Percentiles rank a stretch among this genome's conserved stretches.
These are phyloP conservation scores for Gorsachius magnificus DNA, from an alignment of 2,797 vertebrate genomes.

Conservation along the genomic window DNA sequence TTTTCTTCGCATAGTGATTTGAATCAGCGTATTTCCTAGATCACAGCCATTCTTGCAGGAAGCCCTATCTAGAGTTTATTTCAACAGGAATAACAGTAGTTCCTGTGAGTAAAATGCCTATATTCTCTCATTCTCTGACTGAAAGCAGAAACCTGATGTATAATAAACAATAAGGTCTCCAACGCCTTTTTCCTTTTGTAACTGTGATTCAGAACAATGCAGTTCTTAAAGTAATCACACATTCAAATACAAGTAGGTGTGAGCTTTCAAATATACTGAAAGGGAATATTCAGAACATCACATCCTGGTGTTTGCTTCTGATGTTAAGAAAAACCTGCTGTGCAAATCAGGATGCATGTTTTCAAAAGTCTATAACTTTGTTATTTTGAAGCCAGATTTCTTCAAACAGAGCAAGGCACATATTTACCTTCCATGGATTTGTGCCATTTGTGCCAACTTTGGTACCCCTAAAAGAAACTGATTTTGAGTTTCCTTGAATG, in stretches of 20 bases:
- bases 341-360: slow-evolving; percentile 43
- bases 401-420: slow-evolving; percentile 60
- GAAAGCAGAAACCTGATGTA: slow-evolving; percentile 27
- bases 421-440: slow-evolving; percentile 50
- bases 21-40: background rate
- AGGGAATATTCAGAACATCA: slow-evolving; percentile 62
- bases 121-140: background rate
- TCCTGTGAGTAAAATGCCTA: background rate
- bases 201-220: slow-evolving; percentile 31
- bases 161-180: slow-evolving; percentile 24
- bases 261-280: slow-evolving; percentile 52
- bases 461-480: slow-evolving; percentile 46
- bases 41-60: background rate
- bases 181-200: background rate
- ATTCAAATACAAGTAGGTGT: slow-evolving; percentile 64
- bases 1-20: background rate
- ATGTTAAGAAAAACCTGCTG: slow-evolving; percentile 64
- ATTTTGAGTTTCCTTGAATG: slow-evolving; percentile 27
- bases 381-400: slow-evolving; percentile 67
- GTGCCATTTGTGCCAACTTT: slow-evolving; percentile 45
- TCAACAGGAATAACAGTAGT: background rate
- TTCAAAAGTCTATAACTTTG: slow-evolving; percentile 67
- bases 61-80: background rate
- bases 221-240: slow-evolving; percentile 56
- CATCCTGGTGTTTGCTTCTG: slow-evolving; percentile 63